Evolutionary conservation across 2,797 vertebrate species (phyloP).

Genomic region (Synanceia verrucosa): DNA sequence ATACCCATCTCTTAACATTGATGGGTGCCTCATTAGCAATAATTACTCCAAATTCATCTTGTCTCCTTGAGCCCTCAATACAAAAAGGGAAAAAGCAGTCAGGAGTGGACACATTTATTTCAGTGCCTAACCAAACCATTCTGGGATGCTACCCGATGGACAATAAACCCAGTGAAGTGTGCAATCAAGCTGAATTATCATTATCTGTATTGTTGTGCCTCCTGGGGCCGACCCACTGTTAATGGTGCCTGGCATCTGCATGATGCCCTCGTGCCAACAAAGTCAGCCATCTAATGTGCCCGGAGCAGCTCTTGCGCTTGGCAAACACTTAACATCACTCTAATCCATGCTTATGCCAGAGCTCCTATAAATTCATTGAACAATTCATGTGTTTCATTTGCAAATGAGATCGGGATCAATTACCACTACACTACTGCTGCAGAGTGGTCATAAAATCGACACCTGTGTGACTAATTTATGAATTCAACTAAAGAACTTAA

Average conservation of each 20-base stretch:
- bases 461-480: slow-evolving; percentile 33
- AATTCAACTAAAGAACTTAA: neutral
- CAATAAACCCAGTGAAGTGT: slow-evolving; percentile 43
- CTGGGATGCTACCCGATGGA: slow-evolving; percentile 19
- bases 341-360: slow-evolving; percentile 53
- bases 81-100: neutral
- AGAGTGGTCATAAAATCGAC: slow-evolving; percentile 17
- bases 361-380: slow-evolving; percentile 53
- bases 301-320: slow-evolving; percentile 55
- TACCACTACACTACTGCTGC: neutral
- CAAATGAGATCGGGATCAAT: slow-evolving; percentile 48
- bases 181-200: slow-evolving; percentile 60
- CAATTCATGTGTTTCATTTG: slow-evolving; percentile 52
- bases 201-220: slow-evolving; percentile 58
- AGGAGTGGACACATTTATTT: slow-evolving; percentile 15
- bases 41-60: slow-evolving; percentile 21
- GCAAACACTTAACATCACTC: slow-evolving; percentile 69
- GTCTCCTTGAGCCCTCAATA: slow-evolving; percentile 8
- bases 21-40: neutral
- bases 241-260: slow-evolving; percentile 45
- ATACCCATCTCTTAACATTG: neutral
- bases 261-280: slow-evolving; percentile 57
- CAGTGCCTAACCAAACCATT: slow-evolving; percentile 17
- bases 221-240: slow-evolving; percentile 25
- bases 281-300: slow-evolving; percentile 71